Evolutionary conservation across 2,797 vertebrate species (phyloP), one percentile per base, ranked within the genome.

Genomic region (Peromyscus attwateri): DNA sequence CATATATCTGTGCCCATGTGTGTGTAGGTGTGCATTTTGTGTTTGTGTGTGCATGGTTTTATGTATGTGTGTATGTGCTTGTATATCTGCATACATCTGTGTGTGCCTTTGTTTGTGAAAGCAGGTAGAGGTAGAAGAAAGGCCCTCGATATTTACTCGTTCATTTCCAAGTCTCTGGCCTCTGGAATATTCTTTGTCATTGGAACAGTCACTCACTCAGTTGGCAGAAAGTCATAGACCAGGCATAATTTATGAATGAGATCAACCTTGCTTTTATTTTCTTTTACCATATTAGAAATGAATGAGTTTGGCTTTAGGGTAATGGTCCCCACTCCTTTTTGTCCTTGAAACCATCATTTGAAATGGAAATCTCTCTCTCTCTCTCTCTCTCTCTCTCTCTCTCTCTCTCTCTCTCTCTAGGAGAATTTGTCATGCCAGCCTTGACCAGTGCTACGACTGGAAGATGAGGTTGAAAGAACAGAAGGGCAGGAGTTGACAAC

Each of bases 171-270:
- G 62, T 96, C 79, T 55, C 8, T 60, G 89, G 25, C 49, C 62
- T 98, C 93, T 88, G 81, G 79, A 83, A 92, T 16, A 29, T 52
- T 88, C 85, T 73, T 73, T 34, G 77, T 73, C 95, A 92, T 40
- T 16, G 0, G 9, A 88, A 89, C 6, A 64, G 14, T 95, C 91
- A 93, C 66, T 96, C 94, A 87, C 66, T 77, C 19, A 7, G 83
- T 89, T 9, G 75, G 70, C 29, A 60, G 92, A 93, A 97, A 95
- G 49, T 80, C 90, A 60, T 23, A 89, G 40, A 81, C 91, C 37
- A 71, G 80, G 21, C 82, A 94, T 79, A 66, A 89, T 96, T 96
- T 84, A 95, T 71, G 55, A 96, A 77, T 89, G 66, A 75, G 31
- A 21, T 87, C 57, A n/a, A 1, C 55, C 83, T 85, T 34, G 64